phyloP scores from a whole-genome alignment of 1,140 invertebrate genomes.

The Ctenoplectra terminalis region DNA sequence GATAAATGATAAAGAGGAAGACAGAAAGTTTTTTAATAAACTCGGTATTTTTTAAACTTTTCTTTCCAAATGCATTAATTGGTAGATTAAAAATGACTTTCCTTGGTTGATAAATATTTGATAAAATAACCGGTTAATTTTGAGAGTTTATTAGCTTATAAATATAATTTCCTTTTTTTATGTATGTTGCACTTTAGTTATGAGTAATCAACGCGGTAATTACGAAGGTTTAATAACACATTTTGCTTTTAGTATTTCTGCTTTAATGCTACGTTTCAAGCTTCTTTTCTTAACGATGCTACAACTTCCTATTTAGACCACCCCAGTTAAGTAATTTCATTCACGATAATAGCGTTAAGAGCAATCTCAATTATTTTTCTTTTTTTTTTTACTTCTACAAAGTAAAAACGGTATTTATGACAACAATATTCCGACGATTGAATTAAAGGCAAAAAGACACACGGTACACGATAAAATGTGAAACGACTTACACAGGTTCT shows the following conservation, averaged over 20 bases:
- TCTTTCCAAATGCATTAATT: too few species aligned
- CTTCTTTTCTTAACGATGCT: slow-evolving; percentile 21
- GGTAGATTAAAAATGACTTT: too few species aligned
- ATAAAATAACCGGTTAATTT: too few species aligned
- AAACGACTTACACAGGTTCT: background rate
- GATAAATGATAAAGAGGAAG: too few species aligned
- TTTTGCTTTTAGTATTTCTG: slow-evolving; percentile 23
- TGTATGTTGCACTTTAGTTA: background rate
- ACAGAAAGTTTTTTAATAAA: too few species aligned
- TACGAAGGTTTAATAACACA: slow-evolving; percentile 18
- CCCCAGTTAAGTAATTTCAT: slow-evolving; percentile 24
- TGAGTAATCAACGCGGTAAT: slow-evolving; percentile 7
- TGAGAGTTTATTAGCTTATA: too few species aligned
- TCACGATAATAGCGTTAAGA: slow-evolving; percentile 17
- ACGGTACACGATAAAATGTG: background rate
- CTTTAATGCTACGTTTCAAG: slow-evolving; percentile 9
- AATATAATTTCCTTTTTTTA: background rate
- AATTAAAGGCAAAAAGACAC: background rate
- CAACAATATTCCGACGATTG: background rate
- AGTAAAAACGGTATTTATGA: background rate
- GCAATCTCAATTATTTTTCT: slow-evolving; percentile 12
- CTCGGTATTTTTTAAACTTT: too few species aligned
- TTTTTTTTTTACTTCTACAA: background rate
- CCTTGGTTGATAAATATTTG: too few species aligned
- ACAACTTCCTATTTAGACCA: background rate